These are phyloP conservation scores for Drosophila sucinea DNA, from an alignment of 1,140 invertebrate genomes.

Conservation along the genomic window DNA sequence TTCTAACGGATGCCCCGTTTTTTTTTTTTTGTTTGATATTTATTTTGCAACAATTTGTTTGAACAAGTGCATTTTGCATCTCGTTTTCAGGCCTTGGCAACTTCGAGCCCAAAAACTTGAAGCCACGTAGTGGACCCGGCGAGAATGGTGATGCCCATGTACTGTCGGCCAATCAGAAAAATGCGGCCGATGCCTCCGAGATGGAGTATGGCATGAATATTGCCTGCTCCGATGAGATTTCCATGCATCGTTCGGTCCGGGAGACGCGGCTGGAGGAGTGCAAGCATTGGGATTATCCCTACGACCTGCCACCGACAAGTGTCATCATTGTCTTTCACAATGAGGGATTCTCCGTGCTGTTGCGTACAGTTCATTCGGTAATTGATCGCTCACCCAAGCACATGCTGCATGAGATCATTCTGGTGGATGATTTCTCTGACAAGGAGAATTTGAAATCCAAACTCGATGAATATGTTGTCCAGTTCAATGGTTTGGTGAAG, in stretches of 20 bases:
- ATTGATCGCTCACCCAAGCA: slow-evolving; percentile 95
- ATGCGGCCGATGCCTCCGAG: slow-evolving; percentile 89
- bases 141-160: slow-evolving; percentile 87
- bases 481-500: slow-evolving; percentile 94
- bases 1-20: background rate
- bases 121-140: slow-evolving; percentile 89
- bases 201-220: slow-evolving; percentile 98
- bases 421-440: slow-evolving; percentile 99
- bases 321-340: slow-evolving; percentile 99
- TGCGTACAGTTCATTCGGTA: slow-evolving; percentile 98
- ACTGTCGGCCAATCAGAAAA: slow-evolving; percentile 84
- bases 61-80: slow-evolving; percentile 29
- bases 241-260: slow-evolving; percentile 89
- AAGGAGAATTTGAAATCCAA: slow-evolving; percentile 96
- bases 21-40: background rate
- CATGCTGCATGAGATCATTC: slow-evolving; percentile 96
- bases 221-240: slow-evolving; percentile 97
- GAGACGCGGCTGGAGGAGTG: slow-evolving; percentile 96
- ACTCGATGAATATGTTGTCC: slow-evolving; percentile 94
- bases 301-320: slow-evolving; percentile 93
- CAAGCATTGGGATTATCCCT: slow-evolving; percentile 98
- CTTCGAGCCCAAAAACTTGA: slow-evolving; percentile 88
- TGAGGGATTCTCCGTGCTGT: slow-evolving; percentile 97
- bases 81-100: slow-evolving; percentile 84
- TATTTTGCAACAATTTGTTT: slow-evolving; percentile 24